These are phyloP conservation scores for Masnerella sp. DNA, from an alignment of 2,888 invertebrate species.

Conservation along the genomic window DNA sequence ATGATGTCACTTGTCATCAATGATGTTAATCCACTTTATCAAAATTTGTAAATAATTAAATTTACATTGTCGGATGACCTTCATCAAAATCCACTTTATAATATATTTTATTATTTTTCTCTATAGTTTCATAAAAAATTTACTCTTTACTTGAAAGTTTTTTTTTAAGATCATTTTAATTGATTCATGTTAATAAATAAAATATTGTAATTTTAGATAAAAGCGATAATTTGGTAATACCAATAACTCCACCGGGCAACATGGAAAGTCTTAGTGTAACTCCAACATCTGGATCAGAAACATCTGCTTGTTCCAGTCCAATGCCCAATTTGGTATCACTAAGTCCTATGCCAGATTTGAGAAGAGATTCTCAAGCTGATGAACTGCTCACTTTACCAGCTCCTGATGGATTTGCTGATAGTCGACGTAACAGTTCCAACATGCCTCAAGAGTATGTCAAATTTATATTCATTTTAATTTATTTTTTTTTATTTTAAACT, in stretches of 20 bases:
- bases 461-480: background rate
- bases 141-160: too few relatives aligned
- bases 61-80: too few relatives aligned
- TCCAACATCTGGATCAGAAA: constrained; percentile 78
- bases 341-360: constrained; percentile 83
- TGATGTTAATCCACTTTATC: too few relatives aligned
- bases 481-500: background rate
- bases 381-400: constrained; percentile 83
- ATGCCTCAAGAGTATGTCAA: constrained; percentile 66
- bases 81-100: too few relatives aligned
- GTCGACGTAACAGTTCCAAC: constrained; percentile 80
- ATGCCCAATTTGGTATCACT: constrained; percentile 81
- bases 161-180: too few relatives aligned
- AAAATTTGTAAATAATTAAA: too few relatives aligned
- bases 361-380: constrained; percentile 82
- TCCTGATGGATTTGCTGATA: constrained; percentile 90
- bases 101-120: too few relatives aligned
- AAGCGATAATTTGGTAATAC: constrained; percentile 65
- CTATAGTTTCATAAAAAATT: too few relatives aligned
- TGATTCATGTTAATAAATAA: too few relatives aligned
- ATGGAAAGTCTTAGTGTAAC: constrained; percentile 68
- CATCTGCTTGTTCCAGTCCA: constrained; percentile 79
- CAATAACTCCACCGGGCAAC: constrained; percentile 62
- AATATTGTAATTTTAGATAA: constrained; percentile 57
- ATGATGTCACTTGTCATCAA: too few relatives aligned